phyloP scores from a whole-genome alignment of 2,888 invertebrate genomes.

The Heliconius ismenius region DNA sequence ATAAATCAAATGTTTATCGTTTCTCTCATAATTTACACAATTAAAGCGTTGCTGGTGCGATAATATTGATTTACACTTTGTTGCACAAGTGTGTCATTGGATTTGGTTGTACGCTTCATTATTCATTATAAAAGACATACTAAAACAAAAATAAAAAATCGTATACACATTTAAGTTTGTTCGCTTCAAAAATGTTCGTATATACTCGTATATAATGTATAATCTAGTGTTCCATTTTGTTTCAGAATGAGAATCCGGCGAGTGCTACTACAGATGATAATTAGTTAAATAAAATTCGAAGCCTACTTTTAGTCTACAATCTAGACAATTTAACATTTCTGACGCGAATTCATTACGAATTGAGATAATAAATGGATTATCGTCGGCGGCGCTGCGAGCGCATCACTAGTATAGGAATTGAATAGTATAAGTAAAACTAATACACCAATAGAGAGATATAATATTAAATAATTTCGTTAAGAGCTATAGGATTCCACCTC shows the following conservation, averaged over 20 bases:
- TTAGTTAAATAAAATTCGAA: conserved; percentile 16
- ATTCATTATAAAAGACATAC: neutral
- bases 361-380: conserved; percentile 31
- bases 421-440: conserved; percentile 74
- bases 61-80: conserved; percentile 25
- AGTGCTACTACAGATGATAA: conserved; percentile 36
- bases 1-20: conserved; percentile 21
- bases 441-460: conserved; percentile 73
- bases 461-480: conserved; percentile 68
- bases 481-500: conserved; percentile 68
- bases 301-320: conserved; percentile 26
- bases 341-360: conserved; percentile 39
- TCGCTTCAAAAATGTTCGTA: neutral
- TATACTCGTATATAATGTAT: neutral
- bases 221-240: conserved; percentile 13
- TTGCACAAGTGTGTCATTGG: neutral
- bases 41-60: conserved; percentile 14
- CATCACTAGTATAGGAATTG: conserved; percentile 78
- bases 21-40: conserved; percentile 3
- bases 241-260: conserved; percentile 33
- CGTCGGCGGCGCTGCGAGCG: conserved; percentile 46
- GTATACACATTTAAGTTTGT: neutral
- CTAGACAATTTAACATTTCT: conserved; percentile 32
- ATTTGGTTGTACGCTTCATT: neutral
- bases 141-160: neutral